Evolutionary conservation across 1,140 invertebrate species (phyloP).

Genomic region (Branchinecta lynchi): DNA sequence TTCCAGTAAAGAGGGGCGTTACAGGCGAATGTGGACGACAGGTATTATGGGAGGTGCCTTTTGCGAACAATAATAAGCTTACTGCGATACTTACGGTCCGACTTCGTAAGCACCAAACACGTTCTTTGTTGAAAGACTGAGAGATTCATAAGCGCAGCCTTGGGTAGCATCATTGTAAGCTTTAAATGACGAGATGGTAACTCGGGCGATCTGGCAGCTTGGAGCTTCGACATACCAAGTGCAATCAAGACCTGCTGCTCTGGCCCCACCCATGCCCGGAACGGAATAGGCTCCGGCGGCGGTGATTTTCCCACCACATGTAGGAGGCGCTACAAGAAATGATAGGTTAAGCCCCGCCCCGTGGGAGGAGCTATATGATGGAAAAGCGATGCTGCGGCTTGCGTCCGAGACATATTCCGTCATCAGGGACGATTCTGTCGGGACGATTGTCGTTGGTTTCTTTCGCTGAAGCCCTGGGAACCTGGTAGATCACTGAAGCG

Average conservation of each 20-base stretch:
- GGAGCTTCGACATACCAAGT: constrained; percentile 6
- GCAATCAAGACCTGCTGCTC: neutral
- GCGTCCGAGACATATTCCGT: too few species aligned
- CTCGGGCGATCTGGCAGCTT: neutral
- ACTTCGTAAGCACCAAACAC: neutral
- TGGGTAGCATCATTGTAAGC: neutral
- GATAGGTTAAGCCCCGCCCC: too few species aligned
- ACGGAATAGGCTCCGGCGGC: neutral
- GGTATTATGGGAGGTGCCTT: too few species aligned
- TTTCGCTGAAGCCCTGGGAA: too few species aligned
- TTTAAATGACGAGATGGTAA: neutral
- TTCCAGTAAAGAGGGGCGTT: too few species aligned
- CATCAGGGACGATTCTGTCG: too few species aligned
- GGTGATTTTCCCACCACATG: neutral
- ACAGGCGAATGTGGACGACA: too few species aligned
- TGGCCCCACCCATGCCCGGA: neutral
- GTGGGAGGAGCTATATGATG: too few species aligned
- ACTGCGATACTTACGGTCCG: neutral
- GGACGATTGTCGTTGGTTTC: too few species aligned
- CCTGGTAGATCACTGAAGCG: too few species aligned
- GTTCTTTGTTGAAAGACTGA: neutral
- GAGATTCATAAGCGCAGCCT: neutral
- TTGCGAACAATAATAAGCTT: neutral
- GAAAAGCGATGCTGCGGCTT: too few species aligned
- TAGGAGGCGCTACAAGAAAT: too few species aligned